phyloP scores from a whole-genome alignment of 2,797 vertebrate genomes.

The Halcyon smyrnensis region DNA sequence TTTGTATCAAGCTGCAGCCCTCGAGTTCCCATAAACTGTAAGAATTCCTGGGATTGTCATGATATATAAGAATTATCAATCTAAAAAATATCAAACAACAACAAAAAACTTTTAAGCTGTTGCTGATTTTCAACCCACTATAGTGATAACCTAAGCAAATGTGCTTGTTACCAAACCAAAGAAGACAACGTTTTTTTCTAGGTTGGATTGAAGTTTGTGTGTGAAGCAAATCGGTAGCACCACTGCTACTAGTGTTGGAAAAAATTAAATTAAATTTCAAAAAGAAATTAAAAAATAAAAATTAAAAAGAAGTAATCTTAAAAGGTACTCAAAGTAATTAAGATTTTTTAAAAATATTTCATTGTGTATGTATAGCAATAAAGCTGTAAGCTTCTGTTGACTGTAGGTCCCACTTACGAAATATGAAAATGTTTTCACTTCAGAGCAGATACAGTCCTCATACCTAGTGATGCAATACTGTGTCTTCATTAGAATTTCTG shows the following conservation, averaged over 20 bases:
- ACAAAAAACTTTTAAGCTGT: too few species aligned
- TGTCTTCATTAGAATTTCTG: background rate
- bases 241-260: background rate
- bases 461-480: background rate
- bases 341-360: background rate
- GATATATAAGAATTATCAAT: accelerated
- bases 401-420: background rate
- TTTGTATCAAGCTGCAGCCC: background rate
- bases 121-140: background rate
- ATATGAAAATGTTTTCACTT: background rate
- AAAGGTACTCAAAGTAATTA: background rate
- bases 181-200: accelerated
- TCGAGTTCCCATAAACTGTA: background rate
- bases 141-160: background rate
- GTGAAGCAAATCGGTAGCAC: background rate
- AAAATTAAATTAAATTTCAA: too few species aligned
- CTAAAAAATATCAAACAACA: background rate
- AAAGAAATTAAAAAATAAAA: background rate
- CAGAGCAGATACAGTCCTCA: background rate
- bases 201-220: background rate
- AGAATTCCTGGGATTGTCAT: background rate
- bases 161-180: background rate
- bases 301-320: background rate
- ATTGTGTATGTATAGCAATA: background rate
- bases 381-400: background rate